Evolutionary conservation across 2,113 vertebrate species (phyloP).

Genomic region (Bubalus kerabau): DNA sequence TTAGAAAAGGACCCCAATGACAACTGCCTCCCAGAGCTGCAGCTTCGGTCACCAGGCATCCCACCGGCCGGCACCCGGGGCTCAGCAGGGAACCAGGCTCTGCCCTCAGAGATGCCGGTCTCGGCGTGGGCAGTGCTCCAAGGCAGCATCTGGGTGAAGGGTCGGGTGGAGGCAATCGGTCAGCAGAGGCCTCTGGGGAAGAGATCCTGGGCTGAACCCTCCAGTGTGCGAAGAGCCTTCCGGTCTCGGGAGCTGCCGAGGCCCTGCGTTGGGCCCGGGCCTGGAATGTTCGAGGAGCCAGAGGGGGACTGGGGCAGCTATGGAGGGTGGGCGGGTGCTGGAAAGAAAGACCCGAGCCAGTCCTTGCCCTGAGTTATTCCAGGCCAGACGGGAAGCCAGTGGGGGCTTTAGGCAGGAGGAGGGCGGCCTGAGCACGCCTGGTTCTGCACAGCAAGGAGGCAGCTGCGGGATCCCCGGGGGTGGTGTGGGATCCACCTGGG

Average conservation of each 20-base stretch:
- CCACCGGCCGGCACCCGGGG: accelerated
- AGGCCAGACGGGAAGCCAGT: background rate
- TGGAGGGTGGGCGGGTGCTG: background rate
- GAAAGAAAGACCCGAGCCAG: background rate
- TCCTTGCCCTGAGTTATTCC: background rate
- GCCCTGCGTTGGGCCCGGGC: too few species aligned
- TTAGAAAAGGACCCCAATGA: too few species aligned
- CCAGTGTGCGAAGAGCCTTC: background rate
- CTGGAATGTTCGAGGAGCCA: background rate
- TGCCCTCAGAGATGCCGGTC: accelerated
- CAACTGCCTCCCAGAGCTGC: background rate
- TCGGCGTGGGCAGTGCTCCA: accelerated
- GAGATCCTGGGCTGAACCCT: background rate
- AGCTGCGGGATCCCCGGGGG: accelerated
- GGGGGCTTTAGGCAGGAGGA: background rate
- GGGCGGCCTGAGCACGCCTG: too few species aligned
- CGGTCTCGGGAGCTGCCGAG: background rate
- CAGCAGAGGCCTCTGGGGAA: background rate
- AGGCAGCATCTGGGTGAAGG: too few species aligned
- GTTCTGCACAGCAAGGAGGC: background rate
- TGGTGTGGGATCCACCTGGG: accelerated
- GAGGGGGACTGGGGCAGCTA: background rate
- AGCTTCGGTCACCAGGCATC: background rate
- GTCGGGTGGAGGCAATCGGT: background rate
- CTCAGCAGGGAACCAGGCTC: background rate